Evolutionary conservation across 2,888 invertebrate species (phyloP).

Genomic region (Cancer borealis): DNA sequence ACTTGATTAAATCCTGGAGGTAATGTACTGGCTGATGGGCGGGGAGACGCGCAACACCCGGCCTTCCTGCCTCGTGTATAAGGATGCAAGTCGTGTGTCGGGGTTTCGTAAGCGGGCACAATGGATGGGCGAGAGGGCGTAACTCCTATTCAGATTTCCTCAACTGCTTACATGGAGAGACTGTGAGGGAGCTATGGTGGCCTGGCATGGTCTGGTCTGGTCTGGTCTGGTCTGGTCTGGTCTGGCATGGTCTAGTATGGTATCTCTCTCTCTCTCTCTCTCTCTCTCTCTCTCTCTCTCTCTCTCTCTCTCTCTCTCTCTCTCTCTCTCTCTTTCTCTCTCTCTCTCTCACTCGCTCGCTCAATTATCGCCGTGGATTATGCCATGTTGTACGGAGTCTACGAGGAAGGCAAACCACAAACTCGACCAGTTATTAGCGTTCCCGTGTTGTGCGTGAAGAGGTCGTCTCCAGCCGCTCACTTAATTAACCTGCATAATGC

Average conservation of each 20-base stretch:
- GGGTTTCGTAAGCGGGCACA: background rate
- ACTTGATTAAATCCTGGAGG: constrained; percentile 64
- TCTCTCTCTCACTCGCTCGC: background rate
- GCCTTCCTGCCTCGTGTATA: background rate
- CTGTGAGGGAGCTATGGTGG: background rate
- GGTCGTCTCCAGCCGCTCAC: constrained; percentile 2
- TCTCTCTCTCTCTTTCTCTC: constrained; percentile 27
- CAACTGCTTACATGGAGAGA: constrained; percentile 26
- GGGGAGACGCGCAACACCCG: background rate
- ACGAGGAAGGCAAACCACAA: constrained; percentile 2
- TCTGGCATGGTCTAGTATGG: background rate
- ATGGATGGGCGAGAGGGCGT: constrained; percentile 9
- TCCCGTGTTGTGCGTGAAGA: background rate
- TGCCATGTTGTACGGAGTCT: background rate
- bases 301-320: constrained; percentile 5
- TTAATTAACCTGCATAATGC: constrained; percentile 37
- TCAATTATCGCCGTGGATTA: constrained; percentile 10
- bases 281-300: constrained; percentile 16
- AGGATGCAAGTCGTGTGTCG: background rate
- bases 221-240: background rate
- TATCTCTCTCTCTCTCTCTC: constrained; percentile 31
- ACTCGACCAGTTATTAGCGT: background rate
- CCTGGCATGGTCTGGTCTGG: background rate
- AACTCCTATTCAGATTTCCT: constrained; percentile 55
- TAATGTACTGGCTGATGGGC: constrained; percentile 53